Conservation (phyloP, 2,888 invertebrate species). For the Epirrhoe alternata region DNA sequence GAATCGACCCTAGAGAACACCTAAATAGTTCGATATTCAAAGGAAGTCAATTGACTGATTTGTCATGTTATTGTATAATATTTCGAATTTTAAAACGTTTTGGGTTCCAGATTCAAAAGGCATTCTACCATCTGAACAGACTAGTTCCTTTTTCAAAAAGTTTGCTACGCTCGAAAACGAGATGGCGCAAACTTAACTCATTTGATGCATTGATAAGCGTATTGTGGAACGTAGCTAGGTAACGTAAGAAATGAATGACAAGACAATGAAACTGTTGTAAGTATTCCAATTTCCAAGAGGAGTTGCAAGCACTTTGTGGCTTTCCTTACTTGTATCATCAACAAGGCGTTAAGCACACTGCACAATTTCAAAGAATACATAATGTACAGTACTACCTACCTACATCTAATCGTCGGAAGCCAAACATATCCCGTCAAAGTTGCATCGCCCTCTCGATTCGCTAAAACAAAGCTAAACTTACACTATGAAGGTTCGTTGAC, state of each 20-base stretch:
- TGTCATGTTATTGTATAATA: too few species aligned
- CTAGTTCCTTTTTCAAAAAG: not conserved
- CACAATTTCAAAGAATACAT: too few species aligned
- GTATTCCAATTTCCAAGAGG: constrained; percentile 2
- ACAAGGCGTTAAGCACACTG: not conserved
- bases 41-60: too few species aligned
- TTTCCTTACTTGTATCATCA: constrained; percentile 10
- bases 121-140: not conserved
- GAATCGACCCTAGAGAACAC: too few species aligned
- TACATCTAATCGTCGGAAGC: constrained; percentile 18
- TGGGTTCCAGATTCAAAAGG: not conserved
- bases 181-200: not conserved
- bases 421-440: constrained; percentile 25
- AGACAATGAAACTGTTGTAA: constrained; percentile 3
- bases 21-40: too few species aligned
- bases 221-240: not conserved
- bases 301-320: constrained; percentile 1
- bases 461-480: constrained; percentile 28
- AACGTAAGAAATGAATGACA: constrained; percentile 6
- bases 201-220: not conserved
- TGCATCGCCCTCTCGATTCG: constrained; percentile 25
- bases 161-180: not conserved
- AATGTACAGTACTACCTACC: too few species aligned
- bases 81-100: not conserved
- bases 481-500: constrained; percentile 37